These are phyloP conservation scores for Galerucella calmariensis DNA, from an alignment of 2,888 invertebrate genomes.

Conservation along the genomic window DNA sequence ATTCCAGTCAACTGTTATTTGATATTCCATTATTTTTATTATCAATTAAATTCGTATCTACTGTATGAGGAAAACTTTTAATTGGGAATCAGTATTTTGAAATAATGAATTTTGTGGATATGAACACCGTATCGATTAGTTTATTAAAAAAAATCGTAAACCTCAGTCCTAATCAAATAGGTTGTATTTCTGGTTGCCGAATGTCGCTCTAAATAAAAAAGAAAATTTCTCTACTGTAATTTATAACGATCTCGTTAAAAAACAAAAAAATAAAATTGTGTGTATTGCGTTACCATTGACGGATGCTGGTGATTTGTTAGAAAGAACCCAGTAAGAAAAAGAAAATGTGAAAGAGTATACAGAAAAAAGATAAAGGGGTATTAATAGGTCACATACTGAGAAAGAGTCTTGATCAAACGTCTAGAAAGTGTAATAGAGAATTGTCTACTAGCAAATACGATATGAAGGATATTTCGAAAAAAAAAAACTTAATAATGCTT, in stretches of 20 bases:
- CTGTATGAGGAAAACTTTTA: neutral
- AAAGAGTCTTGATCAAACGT: conserved; percentile 23
- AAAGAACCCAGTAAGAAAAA: conserved; percentile 17
- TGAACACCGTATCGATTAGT: too few species aligned
- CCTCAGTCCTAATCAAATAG: too few species aligned
- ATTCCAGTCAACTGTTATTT: too few species aligned
- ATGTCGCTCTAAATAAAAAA: too few species aligned
- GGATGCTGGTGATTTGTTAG: conserved; percentile 7
- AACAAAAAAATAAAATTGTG: neutral
- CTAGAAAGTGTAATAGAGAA: conserved; percentile 12
- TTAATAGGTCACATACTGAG: conserved; percentile 28
- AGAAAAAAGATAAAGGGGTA: conserved; percentile 17
- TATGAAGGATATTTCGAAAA: neutral
- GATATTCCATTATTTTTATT: too few species aligned
- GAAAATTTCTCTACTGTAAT: too few species aligned
- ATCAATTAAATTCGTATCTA: too few species aligned
- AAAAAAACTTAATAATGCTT: too few species aligned
- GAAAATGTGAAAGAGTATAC: conserved; percentile 19
- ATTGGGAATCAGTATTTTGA: neutral
- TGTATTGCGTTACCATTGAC: neutral
- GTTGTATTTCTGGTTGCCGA: too few species aligned
- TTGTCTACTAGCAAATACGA: neutral
- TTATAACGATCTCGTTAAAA: neutral
- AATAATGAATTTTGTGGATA: neutral
- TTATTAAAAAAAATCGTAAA: too few species aligned